Conservation (phyloP, 2,797 vertebrate genomes). For the Limnodromus scolopaceus region DNA sequence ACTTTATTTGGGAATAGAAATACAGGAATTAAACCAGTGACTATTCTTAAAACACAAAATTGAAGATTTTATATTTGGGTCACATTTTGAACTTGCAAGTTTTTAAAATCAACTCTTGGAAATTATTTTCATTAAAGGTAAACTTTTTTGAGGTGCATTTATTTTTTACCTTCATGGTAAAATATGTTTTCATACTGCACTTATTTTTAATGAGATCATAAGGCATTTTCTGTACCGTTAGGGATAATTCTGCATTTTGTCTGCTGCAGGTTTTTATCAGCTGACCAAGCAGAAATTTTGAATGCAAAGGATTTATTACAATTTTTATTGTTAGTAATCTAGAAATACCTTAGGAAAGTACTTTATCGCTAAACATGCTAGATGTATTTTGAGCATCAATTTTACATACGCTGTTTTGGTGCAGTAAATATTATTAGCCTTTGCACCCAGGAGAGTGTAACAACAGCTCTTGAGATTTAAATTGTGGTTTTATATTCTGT, state of each 20-base stretch:
- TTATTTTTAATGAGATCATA: neutral
- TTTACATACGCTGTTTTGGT: neutral
- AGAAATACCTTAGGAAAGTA: neutral
- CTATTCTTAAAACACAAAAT: neutral
- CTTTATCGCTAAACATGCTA: fast-evolving
- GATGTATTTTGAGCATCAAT: neutral
- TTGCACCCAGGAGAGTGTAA: neutral
- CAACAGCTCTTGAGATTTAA: neutral
- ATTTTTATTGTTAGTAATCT: neutral
- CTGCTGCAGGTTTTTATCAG: neutral
- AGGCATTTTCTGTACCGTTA: neutral
- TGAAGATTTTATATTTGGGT: neutral
- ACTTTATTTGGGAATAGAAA: slow-evolving; percentile 18
- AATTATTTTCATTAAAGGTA: neutral
- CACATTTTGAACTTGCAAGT: neutral
- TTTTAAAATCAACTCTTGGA: neutral
- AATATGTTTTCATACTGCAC: neutral
- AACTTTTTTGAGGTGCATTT: neutral
- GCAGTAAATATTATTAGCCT: slow-evolving; percentile 28
- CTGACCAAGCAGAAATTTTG: slow-evolving; percentile 26
- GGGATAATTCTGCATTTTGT: neutral
- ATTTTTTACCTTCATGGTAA: neutral
- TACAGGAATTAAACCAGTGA: neutral
- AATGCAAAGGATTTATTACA: neutral
- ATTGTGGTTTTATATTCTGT: neutral